Evolutionary conservation across 2,797 vertebrate genomes (phyloP), one percentile per base, ranked within the genome.

Genomic region (Falco cherrug): DNA sequence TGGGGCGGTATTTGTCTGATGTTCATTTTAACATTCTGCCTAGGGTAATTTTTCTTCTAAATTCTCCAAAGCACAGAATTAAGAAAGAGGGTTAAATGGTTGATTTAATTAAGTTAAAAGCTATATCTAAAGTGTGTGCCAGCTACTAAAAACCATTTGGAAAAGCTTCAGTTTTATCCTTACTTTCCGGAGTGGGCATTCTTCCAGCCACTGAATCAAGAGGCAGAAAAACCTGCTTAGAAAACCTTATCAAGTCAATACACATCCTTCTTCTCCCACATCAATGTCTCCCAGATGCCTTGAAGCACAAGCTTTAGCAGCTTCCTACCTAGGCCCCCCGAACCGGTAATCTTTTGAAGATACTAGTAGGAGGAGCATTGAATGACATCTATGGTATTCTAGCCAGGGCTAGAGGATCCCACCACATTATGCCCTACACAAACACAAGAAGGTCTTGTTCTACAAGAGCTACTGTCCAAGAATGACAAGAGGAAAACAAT

Each of bases 91-190:
- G 61, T 91, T 94, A 93, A 95, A 91, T 43, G 21, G 41, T 78
- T 97, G 70, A 87, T 95, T 96, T 95, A 95, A 97, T 97, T 96
- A 93, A 92, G 45, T 90, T 96, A 79, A 94, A 95, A 95, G 69
- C 84, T 79, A 69, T 53, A 68, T 76, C 54, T 86, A 74, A 84
- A 92, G 10, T 74, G 41, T 41, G 35, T 95, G 93, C 95, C 93
- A 96, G 51, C 63, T 74, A 83, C 83, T n/a, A 64, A 83, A 96
- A 93, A 91, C 82, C 37, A 65, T 84, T 90, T 91, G 78, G 87
- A 71, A 95, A 94, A 89, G 15, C 76, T 93, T 96, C 73, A 37
- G 68, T 84, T 95, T 91, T 94, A 91, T 94, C 73, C 63, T 93
- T 70, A 64, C 63, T 96, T 96, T 96, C 89, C 6, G 0, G 86